These are phyloP conservation scores for Cyclargus thomasi DNA, from an alignment of 1,140 invertebrate species.

Conservation along the genomic window DNA sequence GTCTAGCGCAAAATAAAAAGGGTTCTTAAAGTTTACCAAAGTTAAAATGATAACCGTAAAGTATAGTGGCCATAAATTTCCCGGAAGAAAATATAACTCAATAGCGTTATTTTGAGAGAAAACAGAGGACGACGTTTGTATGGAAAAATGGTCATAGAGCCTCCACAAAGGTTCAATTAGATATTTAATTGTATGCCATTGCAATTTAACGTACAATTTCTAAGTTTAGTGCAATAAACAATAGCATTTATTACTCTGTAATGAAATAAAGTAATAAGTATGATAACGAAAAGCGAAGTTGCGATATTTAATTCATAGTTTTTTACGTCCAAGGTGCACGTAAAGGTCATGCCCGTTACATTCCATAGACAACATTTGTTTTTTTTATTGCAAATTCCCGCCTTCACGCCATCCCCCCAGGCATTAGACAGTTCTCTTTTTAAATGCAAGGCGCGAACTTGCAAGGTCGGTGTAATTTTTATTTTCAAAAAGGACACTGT, in stretches of 20 bases:
- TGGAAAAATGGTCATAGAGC: too few relatives aligned
- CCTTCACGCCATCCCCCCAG: neutral
- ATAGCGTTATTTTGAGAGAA: too few relatives aligned
- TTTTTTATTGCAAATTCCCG: constrained; percentile 15
- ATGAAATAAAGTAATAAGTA: neutral
- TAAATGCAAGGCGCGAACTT: neutral
- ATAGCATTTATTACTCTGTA: neutral
- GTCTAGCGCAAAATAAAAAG: too few relatives aligned
- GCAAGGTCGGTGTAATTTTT: neutral
- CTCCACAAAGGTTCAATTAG: too few relatives aligned
- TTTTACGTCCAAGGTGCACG: constrained; percentile 29
- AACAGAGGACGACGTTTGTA: too few relatives aligned
- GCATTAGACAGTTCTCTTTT: neutral
- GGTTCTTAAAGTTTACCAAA: too few relatives aligned
- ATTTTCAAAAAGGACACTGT: neutral
- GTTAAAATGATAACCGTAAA: too few relatives aligned
- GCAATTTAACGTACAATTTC: neutral
- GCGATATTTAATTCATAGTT: constrained; percentile 18
- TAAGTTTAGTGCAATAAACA: neutral
- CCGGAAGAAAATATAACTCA: too few relatives aligned
- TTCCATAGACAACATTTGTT: constrained; percentile 28
- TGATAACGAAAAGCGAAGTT: constrained; percentile 7
- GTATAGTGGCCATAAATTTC: too few relatives aligned
- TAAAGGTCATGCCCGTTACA: constrained; percentile 33
- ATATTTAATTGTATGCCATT: neutral